Evolutionary conservation across 1,140 invertebrate genomes (phyloP).

Genomic region (Trachelipus rathkii): DNA sequence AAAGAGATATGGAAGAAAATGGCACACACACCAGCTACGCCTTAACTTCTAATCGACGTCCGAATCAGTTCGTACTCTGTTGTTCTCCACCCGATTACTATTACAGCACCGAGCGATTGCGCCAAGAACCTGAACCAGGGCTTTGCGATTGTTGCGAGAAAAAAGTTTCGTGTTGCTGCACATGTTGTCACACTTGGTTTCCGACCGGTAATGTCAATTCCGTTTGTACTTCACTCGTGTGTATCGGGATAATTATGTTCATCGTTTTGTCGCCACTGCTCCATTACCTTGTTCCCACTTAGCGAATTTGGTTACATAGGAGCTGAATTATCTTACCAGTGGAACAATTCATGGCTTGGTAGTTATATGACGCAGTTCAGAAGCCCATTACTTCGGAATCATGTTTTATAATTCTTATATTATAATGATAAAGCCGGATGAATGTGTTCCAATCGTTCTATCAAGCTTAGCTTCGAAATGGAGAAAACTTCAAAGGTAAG

Average conservation of each 20-base stretch:
- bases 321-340: too few species aligned
- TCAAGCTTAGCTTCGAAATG: too few species aligned
- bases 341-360: too few species aligned
- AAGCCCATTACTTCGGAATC: too few species aligned
- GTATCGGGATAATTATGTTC: constrained; percentile 25
- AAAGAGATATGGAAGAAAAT: background rate
- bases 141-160: constrained; percentile 22
- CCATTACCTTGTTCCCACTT: constrained; percentile 26
- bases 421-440: too few species aligned
- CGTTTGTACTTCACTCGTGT: constrained; percentile 17
- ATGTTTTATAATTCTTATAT: too few species aligned
- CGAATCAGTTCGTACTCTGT: background rate
- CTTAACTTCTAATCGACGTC: constrained; percentile 5
- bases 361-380: too few species aligned
- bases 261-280: constrained; percentile 30
- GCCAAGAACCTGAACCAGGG: constrained; percentile 29
- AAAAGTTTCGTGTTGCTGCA: constrained; percentile 24
- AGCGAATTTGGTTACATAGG: background rate
- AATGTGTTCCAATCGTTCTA: too few species aligned
- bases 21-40: background rate
- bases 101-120: constrained; percentile 22
- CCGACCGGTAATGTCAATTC: constrained; percentile 24
- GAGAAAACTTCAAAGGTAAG: too few species aligned
- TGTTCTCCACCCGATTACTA: constrained; percentile 20
- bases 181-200: constrained; percentile 21